A percentile compares a stretch with the other conserved stretches of the same genome.
Evolutionary conservation across 2,113 vertebrate species (phyloP).

Genomic region (Chionodraco myersi): DNA sequence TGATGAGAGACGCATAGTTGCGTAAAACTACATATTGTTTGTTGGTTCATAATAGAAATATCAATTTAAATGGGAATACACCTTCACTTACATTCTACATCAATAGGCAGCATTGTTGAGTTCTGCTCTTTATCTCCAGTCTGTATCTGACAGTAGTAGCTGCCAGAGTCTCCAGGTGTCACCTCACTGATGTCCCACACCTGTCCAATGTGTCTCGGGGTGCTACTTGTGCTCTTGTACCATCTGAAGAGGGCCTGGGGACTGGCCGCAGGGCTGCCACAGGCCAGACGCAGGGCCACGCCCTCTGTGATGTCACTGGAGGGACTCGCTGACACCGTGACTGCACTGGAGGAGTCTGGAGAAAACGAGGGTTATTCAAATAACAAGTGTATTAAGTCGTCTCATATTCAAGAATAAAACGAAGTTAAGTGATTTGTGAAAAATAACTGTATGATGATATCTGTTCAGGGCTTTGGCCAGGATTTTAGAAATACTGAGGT

Average conservation of each 20-base stretch:
- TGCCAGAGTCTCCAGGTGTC: slow-evolving; percentile 43
- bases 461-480: neutral
- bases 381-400: neutral
- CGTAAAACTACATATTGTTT: too few species aligned
- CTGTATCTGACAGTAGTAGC: slow-evolving; percentile 67
- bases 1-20: too few species aligned
- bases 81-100: slow-evolving; percentile 69
- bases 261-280: slow-evolving; percentile 47
- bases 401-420: neutral
- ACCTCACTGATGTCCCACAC: slow-evolving; percentile 52
- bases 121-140: slow-evolving; percentile 39
- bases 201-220: slow-evolving; percentile 10
- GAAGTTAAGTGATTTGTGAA: neutral
- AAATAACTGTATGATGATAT: neutral
- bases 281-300: slow-evolving; percentile 57
- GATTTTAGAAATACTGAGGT: neutral
- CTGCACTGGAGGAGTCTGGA: slow-evolving; percentile 50
- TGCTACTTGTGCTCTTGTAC: slow-evolving; percentile 43
- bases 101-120: slow-evolving; percentile 37
- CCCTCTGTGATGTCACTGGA: slow-evolving; percentile 51
- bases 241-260: slow-evolving; percentile 46
- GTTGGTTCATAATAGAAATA: neutral
- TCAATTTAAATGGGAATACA: neutral
- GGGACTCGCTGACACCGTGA: slow-evolving; percentile 40
- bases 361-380: neutral